These are phyloP conservation scores for Erebia ligea DNA, from an alignment of 2,888 invertebrate genomes.

Conservation along the genomic window DNA sequence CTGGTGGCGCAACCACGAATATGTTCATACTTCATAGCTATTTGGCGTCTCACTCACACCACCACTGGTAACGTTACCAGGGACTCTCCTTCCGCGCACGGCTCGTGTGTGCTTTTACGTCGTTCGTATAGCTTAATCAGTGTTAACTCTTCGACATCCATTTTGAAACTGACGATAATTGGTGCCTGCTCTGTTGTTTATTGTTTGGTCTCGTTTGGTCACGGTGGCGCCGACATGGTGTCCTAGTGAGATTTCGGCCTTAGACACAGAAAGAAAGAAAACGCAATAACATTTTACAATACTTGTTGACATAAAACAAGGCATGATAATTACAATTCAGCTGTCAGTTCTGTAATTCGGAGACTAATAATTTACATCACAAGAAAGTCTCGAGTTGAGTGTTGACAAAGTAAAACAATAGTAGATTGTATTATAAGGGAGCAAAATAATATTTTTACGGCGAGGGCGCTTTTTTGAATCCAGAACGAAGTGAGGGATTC, in stretches of 20 bases:
- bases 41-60: too few relatives aligned
- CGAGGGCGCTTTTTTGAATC: too few relatives aligned
- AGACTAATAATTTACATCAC: constrained; percentile 11
- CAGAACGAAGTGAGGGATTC: too few relatives aligned
- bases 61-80: too few relatives aligned
- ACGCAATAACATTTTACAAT: constrained; percentile 13
- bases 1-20: too few relatives aligned
- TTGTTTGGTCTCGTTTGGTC: not conserved
- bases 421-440: too few relatives aligned
- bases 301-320: constrained; percentile 15
- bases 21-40: too few relatives aligned
- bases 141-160: too few relatives aligned
- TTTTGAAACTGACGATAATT: not conserved
- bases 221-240: not conserved
- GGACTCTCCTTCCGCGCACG: too few relatives aligned
- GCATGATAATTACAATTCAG: constrained; percentile 2
- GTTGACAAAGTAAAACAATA: constrained; percentile 7
- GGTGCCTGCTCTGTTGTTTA: too few relatives aligned
- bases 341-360: constrained; percentile 7
- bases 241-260: not conserved
- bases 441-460: too few relatives aligned
- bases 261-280: not conserved
- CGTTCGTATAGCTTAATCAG: not conserved
- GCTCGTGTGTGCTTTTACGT: too few relatives aligned
- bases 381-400: not conserved